Conservation (phyloP, 1,140 invertebrate species). For the Drosophila ogumai region DNA sequence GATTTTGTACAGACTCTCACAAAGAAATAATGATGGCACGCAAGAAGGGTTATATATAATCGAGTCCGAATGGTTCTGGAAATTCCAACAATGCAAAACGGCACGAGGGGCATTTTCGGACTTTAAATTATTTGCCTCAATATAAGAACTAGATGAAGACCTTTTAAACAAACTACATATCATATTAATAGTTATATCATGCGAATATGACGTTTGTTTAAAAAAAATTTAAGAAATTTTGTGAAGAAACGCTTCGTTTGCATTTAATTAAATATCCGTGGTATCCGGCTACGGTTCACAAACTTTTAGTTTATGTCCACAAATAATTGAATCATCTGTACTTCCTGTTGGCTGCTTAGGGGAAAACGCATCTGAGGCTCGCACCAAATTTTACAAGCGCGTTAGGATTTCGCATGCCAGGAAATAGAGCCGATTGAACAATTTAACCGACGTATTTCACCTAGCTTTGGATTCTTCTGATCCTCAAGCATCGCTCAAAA, state of each 20-base stretch:
- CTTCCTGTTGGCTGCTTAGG: constrained; percentile 14
- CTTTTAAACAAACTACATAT: constrained; percentile 3
- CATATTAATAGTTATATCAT: constrained; percentile 22
- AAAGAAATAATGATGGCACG: constrained; percentile 20
- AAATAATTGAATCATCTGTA: constrained; percentile 19
- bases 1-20: constrained; percentile 19
- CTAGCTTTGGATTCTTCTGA: too few species aligned
- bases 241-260: constrained; percentile 1
- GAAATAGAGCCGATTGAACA: background rate
- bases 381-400: constrained; percentile 15
- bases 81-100: too few species aligned
- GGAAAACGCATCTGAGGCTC: constrained; percentile 25
- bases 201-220: constrained; percentile 6
- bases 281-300: too few species aligned
- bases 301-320: too few species aligned
- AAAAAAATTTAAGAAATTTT: constrained; percentile 12
- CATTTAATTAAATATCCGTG: too few species aligned
- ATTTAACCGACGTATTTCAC: constrained; percentile 12
- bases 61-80: constrained; percentile 34
- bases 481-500: background rate
- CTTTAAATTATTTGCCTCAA: constrained; percentile 9
- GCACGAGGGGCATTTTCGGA: constrained; percentile 12
- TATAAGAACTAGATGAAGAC: constrained; percentile 11
- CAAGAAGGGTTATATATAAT: constrained; percentile 27
- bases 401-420: constrained; percentile 13